These are phyloP conservation scores for Lagothrix lagotricha DNA, from an alignment of 2,797 vertebrate genomes.

Conservation along the genomic window DNA sequence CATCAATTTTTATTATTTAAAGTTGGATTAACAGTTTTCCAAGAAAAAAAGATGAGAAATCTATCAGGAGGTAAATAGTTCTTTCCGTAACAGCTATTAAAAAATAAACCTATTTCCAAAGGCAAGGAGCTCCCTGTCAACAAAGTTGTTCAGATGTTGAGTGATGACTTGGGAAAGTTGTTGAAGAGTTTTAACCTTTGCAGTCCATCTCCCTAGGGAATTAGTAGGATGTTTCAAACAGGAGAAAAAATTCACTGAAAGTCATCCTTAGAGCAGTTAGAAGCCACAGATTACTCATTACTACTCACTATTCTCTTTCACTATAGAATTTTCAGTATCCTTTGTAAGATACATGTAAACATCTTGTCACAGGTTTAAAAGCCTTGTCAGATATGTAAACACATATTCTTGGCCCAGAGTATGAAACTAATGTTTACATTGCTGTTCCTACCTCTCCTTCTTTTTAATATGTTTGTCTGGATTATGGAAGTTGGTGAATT, in stretches of 20 bases:
- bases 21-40: not conserved
- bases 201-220: not conserved
- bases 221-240: not conserved
- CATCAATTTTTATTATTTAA: not conserved
- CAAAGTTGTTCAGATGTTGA: not conserved
- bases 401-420: not conserved
- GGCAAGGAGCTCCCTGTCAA: not conserved
- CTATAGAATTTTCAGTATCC: not conserved
- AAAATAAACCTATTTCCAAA: not conserved
- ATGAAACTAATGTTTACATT: not conserved
- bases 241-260: not conserved
- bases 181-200: not conserved
- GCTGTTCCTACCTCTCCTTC: rapidly evolving
- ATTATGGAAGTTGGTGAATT: not conserved
- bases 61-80: not conserved
- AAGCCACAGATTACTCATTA: not conserved
- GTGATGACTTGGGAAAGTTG: not conserved
- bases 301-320: not conserved
- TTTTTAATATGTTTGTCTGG: not conserved
- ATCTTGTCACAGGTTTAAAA: not conserved
- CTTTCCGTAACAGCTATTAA: not conserved
- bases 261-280: not conserved
- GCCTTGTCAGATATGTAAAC: not conserved
- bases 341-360: not conserved
- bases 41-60: not conserved